phyloP scores from a whole-genome alignment of 2,797 vertebrate genomes.

The Micromesistius poutassou region DNA sequence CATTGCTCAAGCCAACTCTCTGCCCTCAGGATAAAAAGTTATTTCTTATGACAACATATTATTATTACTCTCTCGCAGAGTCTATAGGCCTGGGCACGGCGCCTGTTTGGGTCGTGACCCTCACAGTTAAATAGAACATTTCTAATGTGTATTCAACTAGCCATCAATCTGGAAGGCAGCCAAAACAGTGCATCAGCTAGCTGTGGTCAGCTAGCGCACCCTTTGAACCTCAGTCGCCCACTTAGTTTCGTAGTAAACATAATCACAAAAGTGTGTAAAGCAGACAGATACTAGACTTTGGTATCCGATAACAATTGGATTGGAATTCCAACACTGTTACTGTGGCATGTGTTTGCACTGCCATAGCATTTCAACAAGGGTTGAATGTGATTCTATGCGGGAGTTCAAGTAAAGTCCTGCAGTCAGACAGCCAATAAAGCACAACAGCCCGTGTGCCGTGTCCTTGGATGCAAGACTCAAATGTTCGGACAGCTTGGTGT shows the following conservation, averaged over 20 bases:
- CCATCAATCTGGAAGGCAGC: neutral
- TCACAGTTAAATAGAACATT: constrained; percentile 48
- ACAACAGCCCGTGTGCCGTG: neutral
- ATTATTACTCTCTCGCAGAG: constrained; percentile 50
- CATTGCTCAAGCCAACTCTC: constrained; percentile 38
- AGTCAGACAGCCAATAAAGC: no score
- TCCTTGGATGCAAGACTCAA: no score
- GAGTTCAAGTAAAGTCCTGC: no score
- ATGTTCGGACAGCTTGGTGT: no score
- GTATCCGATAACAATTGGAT: neutral
- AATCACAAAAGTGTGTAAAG: neutral
- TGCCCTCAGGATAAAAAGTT: constrained; percentile 41
- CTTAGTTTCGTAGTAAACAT: neutral
- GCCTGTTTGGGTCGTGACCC: constrained; percentile 43
- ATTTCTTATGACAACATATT: constrained; percentile 47
- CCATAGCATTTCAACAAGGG: neutral
- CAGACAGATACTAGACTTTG: neutral
- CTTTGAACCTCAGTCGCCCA: neutral
- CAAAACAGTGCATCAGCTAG: neutral
- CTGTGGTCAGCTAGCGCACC: neutral
- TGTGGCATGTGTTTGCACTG: neutral
- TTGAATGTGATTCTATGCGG: neutral
- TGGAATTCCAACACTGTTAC: neutral
- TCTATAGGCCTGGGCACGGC: constrained; percentile 34
- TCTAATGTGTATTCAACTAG: constrained; percentile 41